Evolutionary conservation across 2,113 vertebrate species (phyloP).

Genomic region (Pimephales promelas): DNA sequence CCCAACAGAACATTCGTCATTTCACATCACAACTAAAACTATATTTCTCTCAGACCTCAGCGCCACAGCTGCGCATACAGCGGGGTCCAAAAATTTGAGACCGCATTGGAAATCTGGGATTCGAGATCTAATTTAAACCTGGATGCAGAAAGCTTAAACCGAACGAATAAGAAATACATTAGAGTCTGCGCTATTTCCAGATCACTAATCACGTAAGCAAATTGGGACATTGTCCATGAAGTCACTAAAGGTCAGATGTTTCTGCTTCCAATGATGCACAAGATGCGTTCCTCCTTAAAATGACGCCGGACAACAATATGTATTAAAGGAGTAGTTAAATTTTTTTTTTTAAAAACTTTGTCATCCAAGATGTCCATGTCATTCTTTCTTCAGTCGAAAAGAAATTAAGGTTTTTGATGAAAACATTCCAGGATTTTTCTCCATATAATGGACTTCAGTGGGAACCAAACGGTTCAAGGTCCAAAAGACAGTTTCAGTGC

Average conservation of each 20-base stretch:
- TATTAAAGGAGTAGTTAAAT: no score
- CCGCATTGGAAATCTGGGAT: background rate
- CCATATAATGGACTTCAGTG: no score
- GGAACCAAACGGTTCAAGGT: no score
- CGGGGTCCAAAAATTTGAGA: conserved; percentile 20
- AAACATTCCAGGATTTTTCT: no score
- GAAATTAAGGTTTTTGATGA: no score
- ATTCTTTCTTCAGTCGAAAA: no score
- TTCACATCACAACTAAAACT: conserved; percentile 15
- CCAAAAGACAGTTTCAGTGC: no score
- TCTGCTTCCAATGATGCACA: background rate
- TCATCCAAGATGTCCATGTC: no score
- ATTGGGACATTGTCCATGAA: background rate
- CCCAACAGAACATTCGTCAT: conserved; percentile 33
- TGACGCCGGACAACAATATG: background rate
- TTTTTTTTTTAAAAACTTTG: no score
- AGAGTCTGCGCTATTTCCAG: background rate
- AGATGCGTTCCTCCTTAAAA: background rate
- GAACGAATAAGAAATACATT: background rate
- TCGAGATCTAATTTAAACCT: conserved; percentile 11
- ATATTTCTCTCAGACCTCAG: conserved; percentile 32
- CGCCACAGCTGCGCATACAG: background rate
- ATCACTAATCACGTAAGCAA: background rate
- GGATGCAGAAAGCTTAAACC: background rate
- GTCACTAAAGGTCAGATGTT: conserved; percentile 8